These are phyloP conservation scores for Corynorhinus townsendii DNA, from an alignment of 2,113 vertebrate species.

Conservation along the genomic window DNA sequence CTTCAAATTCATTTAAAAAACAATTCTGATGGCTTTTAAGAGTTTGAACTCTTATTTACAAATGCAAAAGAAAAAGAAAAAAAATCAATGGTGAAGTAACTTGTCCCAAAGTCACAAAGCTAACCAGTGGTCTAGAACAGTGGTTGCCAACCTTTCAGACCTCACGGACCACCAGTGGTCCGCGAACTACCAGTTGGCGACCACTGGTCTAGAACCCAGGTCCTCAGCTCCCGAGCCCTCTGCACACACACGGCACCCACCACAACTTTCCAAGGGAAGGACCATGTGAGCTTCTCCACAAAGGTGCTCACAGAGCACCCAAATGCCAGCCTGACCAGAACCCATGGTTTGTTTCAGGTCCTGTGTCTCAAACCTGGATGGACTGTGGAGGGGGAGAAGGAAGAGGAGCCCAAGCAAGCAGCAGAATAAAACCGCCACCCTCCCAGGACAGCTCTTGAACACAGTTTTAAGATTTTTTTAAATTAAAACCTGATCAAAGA, in stretches of 20 bases:
- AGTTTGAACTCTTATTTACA: background rate
- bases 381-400: accelerated
- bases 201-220: background rate
- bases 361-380: background rate
- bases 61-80: background rate
- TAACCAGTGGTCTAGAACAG: background rate
- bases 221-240: background rate
- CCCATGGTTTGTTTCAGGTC: background rate
- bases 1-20: background rate
- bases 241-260: background rate
- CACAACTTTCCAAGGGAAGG: background rate
- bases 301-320: background rate
- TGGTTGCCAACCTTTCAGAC: too few relatives aligned
- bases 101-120: background rate
- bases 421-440: background rate
- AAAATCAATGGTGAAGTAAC: background rate
- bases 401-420: background rate
- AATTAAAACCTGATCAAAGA: conserved; percentile 12
- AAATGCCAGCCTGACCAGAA: background rate
- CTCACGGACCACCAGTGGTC: too few relatives aligned
- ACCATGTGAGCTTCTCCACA: background rate
- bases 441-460: background rate
- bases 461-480: background rate
- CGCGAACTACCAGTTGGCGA: too few relatives aligned
- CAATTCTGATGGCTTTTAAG: background rate